Evolutionary conservation across 1,140 invertebrate genomes (phyloP).

Genomic region (Danaus plexippus): DNA sequence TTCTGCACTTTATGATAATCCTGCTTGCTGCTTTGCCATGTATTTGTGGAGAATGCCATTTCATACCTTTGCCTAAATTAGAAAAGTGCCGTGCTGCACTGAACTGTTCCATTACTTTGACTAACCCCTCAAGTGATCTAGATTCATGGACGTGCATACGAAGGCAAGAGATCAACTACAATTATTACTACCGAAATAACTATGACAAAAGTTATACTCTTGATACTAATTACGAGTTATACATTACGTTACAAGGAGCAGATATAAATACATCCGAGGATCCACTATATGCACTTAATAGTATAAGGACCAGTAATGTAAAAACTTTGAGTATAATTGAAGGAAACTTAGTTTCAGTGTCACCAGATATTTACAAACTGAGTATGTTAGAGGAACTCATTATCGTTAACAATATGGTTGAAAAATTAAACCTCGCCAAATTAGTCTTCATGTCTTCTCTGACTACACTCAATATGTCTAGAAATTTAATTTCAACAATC

Average conservation of each 20-base stretch:
- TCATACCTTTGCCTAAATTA: conserved; percentile 1
- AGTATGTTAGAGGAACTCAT: conserved; percentile 4
- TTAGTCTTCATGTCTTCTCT: background rate
- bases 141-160: too few species aligned
- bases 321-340: conserved; percentile 3
- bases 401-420: conserved; percentile 4
- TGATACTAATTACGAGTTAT: conserved; percentile 4
- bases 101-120: background rate
- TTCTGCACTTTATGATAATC: too few species aligned
- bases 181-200: conserved; percentile 1
- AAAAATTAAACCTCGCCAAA: conserved; percentile 1
- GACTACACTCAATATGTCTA: conserved; percentile 7
- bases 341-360: conserved; percentile 6
- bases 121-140: too few species aligned
- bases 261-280: conserved; percentile 2
- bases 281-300: conserved; percentile 6
- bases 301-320: background rate
- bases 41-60: too few species aligned
- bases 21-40: too few species aligned
- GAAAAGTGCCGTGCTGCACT: conserved; percentile 2
- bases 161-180: too few species aligned
- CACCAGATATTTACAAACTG: background rate
- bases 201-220: background rate
- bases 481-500: conserved; percentile 10
- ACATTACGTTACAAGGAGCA: background rate